A percentile compares a stretch with the other conserved stretches of the same genome.
Evolutionary conservation across 2,888 invertebrate genomes (phyloP).

Genomic region (Diaperis boleti): DNA sequence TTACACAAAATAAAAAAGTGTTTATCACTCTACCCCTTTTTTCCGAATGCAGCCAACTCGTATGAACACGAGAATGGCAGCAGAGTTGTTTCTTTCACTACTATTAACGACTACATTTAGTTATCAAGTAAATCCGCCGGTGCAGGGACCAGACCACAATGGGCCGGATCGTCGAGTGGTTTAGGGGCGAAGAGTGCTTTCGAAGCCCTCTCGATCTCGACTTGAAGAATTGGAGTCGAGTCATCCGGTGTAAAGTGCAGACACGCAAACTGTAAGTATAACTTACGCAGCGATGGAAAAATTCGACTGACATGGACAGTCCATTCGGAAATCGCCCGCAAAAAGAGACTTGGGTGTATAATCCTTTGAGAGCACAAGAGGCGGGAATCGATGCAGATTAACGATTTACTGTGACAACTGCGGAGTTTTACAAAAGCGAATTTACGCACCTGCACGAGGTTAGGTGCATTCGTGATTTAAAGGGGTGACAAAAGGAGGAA

Average conservation of each 20-base stretch:
- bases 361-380: neutral
- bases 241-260: slow-evolving; percentile 38
- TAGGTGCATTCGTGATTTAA: too few relatives aligned
- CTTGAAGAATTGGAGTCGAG: slow-evolving; percentile 46
- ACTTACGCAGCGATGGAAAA: slow-evolving; percentile 13
- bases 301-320: slow-evolving; percentile 5
- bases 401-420: too few relatives aligned
- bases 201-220: slow-evolving; percentile 44
- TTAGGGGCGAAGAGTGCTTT: slow-evolving; percentile 40
- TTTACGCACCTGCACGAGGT: too few relatives aligned
- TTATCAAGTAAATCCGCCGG: slow-evolving; percentile 39
- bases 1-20: too few relatives aligned
- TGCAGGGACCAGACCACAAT: slow-evolving; percentile 37
- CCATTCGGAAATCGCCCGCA: slow-evolving; percentile 18
- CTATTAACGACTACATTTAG: slow-evolving; percentile 32
- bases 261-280: slow-evolving; percentile 38
- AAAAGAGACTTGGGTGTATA: neutral
- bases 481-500: too few relatives aligned
- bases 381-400: neutral
- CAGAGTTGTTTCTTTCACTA: neutral
- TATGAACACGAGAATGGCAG: too few relatives aligned
- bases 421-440: too few relatives aligned
- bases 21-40: too few relatives aligned
- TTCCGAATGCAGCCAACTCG: too few relatives aligned
- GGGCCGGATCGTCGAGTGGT: slow-evolving; percentile 40